Conservation (phyloP, 2,113 vertebrate genomes). For the Hylia prasina region DNA sequence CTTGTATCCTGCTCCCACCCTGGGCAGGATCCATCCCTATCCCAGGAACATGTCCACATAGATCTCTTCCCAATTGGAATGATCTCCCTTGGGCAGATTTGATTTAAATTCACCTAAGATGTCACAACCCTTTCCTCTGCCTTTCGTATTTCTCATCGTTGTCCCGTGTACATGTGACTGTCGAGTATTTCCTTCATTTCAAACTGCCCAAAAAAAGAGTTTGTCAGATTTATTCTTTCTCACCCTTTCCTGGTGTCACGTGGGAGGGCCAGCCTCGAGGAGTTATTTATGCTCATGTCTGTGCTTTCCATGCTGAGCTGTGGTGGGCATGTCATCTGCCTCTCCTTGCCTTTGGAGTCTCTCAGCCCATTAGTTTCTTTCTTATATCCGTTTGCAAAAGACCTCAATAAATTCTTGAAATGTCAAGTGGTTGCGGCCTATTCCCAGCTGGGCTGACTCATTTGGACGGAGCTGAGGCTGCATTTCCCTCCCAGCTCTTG, state of each 20-base stretch:
- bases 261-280: neutral
- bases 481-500: conserved; percentile 34
- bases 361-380: conserved; percentile 45
- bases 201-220: neutral
- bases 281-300: neutral
- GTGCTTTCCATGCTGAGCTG: neutral
- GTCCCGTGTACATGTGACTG: fast-evolving
- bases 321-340: neutral
- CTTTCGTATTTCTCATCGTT: fast-evolving
- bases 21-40: neutral
- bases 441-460: conserved; percentile 60
- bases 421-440: conserved; percentile 31
- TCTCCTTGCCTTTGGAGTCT: neutral
- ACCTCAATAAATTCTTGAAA: conserved; percentile 38
- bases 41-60: neutral
- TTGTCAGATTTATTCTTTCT: neutral
- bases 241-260: neutral
- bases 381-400: conserved; percentile 56
- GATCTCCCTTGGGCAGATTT: neutral
- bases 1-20: neutral
- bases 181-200: neutral
- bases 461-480: neutral
- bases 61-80: neutral
- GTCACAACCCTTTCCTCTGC: neutral
- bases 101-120: neutral